Base-by-base conservation (phyloP, 2,888 invertebrate genomes). In the Eupithecia vulgata region DNA sequence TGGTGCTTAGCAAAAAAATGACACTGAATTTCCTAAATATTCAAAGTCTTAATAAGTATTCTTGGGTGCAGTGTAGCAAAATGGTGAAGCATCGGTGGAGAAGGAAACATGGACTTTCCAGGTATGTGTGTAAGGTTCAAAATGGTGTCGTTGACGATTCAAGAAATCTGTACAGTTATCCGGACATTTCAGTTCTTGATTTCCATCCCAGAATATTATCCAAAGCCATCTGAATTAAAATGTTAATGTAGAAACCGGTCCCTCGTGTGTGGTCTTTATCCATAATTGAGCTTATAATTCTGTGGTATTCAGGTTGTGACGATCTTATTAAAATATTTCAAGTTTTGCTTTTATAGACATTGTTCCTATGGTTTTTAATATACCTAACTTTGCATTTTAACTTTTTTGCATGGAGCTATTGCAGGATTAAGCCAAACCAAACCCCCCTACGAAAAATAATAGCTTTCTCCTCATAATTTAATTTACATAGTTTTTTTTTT, bases 31-130 rank as follows among this genome's bases (percentile, higher is more conserved):
- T 81, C 2, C 37, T 21, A 15, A 21, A 25, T 0, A 6, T 65
- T 17, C n/a, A 40, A 65, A 40, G 5, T 42, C 21, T 65, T 21
- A 57, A 57, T 25, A 21, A 13, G 10, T 21, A 12, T 37, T 25
- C n/a, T 65, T 21, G 70, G 62, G 48, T 37, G 45, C 37, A 65
- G 88, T 85, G 73, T 37, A 68, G 67, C 70, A 80, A 80, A 81
- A 80, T 78, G 78, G 76, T 71, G 78, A 86, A 81, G 82, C 84
- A 85, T 88, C 90, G 89, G 89, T 89, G 90, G 88, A 89, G 89
- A 79, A 84, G 83, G 81, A 84, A 82, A 67, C 72, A 74, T 81
- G 17, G 10, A 5, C 68, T 48, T 70, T 59, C 8, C 12, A 70
- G 86, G 89, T 90, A 87, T 81, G 87, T 83, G 79, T n/a, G 42